These are phyloP conservation scores for Ptychoptera contaminata DNA, from an alignment of 2,888 invertebrate species.

Conservation along the genomic window DNA sequence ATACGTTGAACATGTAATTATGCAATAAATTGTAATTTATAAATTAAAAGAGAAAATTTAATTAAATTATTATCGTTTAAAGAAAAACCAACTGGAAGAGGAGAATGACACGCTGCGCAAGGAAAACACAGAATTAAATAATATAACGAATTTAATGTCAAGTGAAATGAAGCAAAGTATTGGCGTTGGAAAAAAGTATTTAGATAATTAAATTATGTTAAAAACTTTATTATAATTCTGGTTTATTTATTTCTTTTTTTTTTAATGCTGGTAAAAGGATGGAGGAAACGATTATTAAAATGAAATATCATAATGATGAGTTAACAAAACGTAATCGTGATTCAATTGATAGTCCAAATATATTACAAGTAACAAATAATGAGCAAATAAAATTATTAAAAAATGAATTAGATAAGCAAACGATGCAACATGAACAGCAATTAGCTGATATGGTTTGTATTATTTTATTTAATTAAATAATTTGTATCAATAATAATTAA, in stretches of 20 bases:
- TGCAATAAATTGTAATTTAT: too few species aligned
- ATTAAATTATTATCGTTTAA: background rate
- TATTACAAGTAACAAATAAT: constrained; percentile 4
- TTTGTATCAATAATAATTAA: background rate
- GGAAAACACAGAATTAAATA: constrained; percentile 27
- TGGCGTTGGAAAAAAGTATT: constrained; percentile 28
- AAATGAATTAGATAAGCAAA: constrained; percentile 23
- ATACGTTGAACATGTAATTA: constrained; percentile 25
- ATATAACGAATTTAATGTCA: constrained; percentile 27
- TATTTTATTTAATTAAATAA: background rate
- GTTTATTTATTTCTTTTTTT: background rate
- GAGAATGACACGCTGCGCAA: constrained; percentile 26
- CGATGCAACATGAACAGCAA: constrained; percentile 26
- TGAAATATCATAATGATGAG: constrained; percentile 29
- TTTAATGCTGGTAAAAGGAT: constrained; percentile 18
- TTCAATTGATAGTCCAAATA: constrained; percentile 20
- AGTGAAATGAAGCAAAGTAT: constrained; percentile 31
- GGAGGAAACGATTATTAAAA: constrained; percentile 26
- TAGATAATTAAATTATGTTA: constrained; percentile 1
- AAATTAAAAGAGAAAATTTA: background rate
- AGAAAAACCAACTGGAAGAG: constrained; percentile 29
- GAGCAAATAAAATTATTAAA: constrained; percentile 14
- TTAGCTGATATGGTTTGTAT: constrained; percentile 30
- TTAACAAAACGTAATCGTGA: constrained; percentile 22
- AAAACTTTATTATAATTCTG: background rate